Evolutionary conservation across 2,113 vertebrate genomes (phyloP).

Genomic region (Festucalex cinctus): DNA sequence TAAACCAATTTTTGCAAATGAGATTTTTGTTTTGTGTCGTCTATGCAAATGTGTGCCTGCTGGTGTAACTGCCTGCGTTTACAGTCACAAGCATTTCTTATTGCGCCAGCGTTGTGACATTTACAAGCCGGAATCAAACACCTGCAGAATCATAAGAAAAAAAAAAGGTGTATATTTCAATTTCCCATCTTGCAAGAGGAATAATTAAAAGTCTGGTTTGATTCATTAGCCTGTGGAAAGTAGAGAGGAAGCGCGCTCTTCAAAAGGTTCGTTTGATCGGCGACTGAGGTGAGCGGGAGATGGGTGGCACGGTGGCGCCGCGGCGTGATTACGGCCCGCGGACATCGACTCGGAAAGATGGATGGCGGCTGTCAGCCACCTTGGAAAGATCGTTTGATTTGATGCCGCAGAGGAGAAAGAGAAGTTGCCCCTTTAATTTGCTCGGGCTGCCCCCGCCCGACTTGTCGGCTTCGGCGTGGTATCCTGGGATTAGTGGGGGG

Average conservation of each 20-base stretch:
- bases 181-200: conserved; percentile 34
- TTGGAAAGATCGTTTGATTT: conserved; percentile 58
- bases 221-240: conserved; percentile 64
- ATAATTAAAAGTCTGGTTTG: conserved; percentile 66
- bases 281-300: conserved; percentile 34
- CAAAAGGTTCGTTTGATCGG: conserved; percentile 54
- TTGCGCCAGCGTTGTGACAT: conserved; percentile 15
- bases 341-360: conserved; percentile 45
- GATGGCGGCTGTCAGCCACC: conserved; percentile 55
- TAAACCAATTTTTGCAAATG: conserved; percentile 55
- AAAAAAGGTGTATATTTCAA: conserved; percentile 39
- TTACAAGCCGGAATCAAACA: conserved; percentile 46
- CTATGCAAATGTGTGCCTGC: conserved; percentile 49
- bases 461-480: conserved; percentile 53
- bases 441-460: conserved; percentile 10
- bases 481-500: conserved; percentile 7
- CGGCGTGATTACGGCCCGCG: conserved; percentile 51
- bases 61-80: conserved; percentile 54
- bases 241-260: conserved; percentile 31
- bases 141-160: conserved; percentile 32
- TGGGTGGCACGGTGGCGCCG: conserved; percentile 22
- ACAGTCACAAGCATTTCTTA: conserved; percentile 24
- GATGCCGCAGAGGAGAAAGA: conserved; percentile 32
- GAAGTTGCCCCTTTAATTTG: conserved; percentile 50
- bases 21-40: conserved; percentile 57